These are phyloP conservation scores for Dynastes tityus DNA, from an alignment of 2,888 invertebrate genomes.

Conservation along the genomic window DNA sequence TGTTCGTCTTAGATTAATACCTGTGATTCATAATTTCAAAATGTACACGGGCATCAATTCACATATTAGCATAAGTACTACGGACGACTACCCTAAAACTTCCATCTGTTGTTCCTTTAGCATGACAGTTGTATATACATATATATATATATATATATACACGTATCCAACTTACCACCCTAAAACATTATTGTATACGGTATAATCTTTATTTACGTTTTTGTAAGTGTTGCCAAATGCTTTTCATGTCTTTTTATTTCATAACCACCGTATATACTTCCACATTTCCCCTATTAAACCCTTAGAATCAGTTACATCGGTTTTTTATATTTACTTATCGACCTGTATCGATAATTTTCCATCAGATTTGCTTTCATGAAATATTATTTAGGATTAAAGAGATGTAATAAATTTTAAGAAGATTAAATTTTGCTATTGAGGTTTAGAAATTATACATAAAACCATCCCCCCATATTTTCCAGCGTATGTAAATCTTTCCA, in stretches of 20 bases:
- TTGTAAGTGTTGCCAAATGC: conserved; percentile 54
- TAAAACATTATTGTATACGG: conserved; percentile 50
- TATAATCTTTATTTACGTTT: conserved; percentile 56
- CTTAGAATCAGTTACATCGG: neutral
- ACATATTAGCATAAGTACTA: conserved; percentile 59
- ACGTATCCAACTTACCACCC: conserved; percentile 49
- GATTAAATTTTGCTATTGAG: conserved; percentile 1
- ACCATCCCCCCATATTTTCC: too few relatives aligned
- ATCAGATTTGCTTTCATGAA: neutral
- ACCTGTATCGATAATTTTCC: conserved; percentile 1
- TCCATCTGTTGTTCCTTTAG: conserved; percentile 58
- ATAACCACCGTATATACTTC: conserved; percentile 7
- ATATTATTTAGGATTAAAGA: neutral
- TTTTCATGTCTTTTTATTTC: conserved; percentile 8
- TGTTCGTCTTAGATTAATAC: conserved; percentile 59
- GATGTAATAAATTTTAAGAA: conserved; percentile 8
- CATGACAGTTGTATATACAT: conserved; percentile 57
- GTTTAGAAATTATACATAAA: neutral
- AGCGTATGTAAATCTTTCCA: too few relatives aligned
- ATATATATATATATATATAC: neutral
- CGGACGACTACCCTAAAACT: conserved; percentile 48
- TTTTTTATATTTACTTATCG: conserved; percentile 7
- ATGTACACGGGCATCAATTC: conserved; percentile 55
- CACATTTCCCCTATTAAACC: neutral
- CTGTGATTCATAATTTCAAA: conserved; percentile 61